Evolutionary conservation across 1,140 invertebrate genomes (phyloP).

Genomic region (Ephestia elutella): DNA sequence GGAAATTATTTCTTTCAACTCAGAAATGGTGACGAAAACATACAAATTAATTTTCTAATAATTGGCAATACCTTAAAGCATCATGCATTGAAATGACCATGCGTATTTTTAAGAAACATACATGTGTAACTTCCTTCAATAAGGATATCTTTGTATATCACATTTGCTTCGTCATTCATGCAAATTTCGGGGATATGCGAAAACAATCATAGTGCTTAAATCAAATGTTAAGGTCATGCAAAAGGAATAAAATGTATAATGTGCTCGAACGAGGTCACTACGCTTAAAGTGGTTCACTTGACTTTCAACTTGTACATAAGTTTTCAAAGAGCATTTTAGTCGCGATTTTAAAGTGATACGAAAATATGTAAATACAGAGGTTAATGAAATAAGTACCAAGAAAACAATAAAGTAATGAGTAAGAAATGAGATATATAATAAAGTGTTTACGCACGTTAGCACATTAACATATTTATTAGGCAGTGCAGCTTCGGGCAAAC

Average conservation of each 20-base stretch:
- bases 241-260: slow-evolving; percentile 18
- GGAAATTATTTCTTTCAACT: slow-evolving; percentile 67
- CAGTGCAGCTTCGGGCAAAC: no score
- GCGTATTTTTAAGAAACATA: no score
- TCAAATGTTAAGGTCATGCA: slow-evolving; percentile 50
- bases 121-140: not conserved
- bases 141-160: not conserved
- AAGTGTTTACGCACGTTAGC: no score
- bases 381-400: no score
- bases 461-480: no score
- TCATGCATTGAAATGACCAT: slow-evolving; percentile 14
- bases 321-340: not conserved
- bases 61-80: no score
- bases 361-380: no score
- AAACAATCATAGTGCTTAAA: not conserved
- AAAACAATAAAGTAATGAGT: no score
- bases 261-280: not conserved
- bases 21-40: slow-evolving; percentile 12
- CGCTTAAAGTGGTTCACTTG: not conserved
- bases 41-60: no score
- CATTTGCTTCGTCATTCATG: slow-evolving; percentile 3
- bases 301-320: not conserved
- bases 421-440: no score
- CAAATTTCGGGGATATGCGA: not conserved
- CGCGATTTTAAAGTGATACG: no score